Evolutionary conservation across 1,140 invertebrate species (phyloP).

Genomic region (Drosophila bocqueti): DNA sequence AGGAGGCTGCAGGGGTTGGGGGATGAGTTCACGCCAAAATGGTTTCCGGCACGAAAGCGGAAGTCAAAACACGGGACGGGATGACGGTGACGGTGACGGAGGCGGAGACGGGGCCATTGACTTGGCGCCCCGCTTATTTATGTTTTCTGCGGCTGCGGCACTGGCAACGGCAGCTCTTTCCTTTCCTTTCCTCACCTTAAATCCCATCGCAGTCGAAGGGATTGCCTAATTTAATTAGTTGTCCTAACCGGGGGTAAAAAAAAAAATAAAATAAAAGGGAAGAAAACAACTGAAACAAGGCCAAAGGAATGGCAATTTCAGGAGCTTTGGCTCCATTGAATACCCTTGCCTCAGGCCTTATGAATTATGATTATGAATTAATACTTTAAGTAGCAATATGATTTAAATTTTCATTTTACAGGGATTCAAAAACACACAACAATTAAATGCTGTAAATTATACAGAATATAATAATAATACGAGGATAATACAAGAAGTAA

Average conservation of each 20-base stretch:
- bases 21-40: slow-evolving; percentile 74
- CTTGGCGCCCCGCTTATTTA: slow-evolving; percentile 62
- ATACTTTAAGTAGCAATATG: not conserved
- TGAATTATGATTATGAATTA: slow-evolving; percentile 8
- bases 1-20: slow-evolving; percentile 32
- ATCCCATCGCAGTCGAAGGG: slow-evolving; percentile 46
- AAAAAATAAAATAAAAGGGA: not conserved
- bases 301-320: not conserved
- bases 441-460: not conserved
- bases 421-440: not conserved
- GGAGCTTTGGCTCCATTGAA: not conserved
- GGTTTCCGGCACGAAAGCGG: slow-evolving; percentile 81
- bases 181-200: not conserved
- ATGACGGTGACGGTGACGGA: slow-evolving; percentile 5
- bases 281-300: slow-evolving; percentile 10
- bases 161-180: slow-evolving; percentile 8
- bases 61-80: slow-evolving; percentile 63
- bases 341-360: slow-evolving; percentile 1
- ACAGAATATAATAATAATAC: not conserved
- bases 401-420: not conserved
- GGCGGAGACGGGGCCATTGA: slow-evolving; percentile 28
- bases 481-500: not conserved
- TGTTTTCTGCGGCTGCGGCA: slow-evolving; percentile 65
- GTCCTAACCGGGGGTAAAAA: slow-evolving; percentile 32
- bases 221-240: slow-evolving; percentile 83